Base-by-base conservation (phyloP, 2,888 invertebrate species). In the Acleris emargana region DNA sequence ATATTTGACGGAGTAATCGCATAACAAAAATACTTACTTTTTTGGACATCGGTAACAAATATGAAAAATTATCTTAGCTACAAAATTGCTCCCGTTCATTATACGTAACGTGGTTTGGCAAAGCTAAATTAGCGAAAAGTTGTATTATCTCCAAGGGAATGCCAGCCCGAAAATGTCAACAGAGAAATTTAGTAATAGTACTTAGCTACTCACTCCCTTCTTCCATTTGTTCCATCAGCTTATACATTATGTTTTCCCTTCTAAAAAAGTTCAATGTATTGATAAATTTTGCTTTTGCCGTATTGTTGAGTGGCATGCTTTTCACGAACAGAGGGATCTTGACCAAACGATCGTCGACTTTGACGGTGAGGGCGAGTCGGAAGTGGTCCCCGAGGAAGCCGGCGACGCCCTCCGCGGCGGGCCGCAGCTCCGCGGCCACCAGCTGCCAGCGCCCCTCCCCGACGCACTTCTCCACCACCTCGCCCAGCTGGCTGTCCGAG, bases 381-480 rank as follows among this genome's bases (percentile, higher is more conserved):
- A 83, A 73, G 68, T 91, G 89, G 57, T 89, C 89, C 4, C 85
- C 89, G 0, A 90, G 76, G 71, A 86, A 89, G 0, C 90, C 90
- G 0, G 81, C 77, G 0, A 89, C 52, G 0, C 89, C 89, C 0
- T 79, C 77, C 0, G 75, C 60, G 0, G 88, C 87, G 0, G 81
- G 73, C 16, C 58, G 73, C 11, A 84, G 61, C 2, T 80, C 73
- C 38, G 76, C 69, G 0, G 72, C 73, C 0, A 78, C 43, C 3
- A 78, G 22, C 60, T 73, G 68, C 68, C 73, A 73, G 42, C 13
- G 13, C 16, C 16, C 16, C 42, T 42, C 42, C 16, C 42, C 42
- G 5, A 42, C 16, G 42, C 16, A 42, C 42, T 42, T 42, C 2
- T 16, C 1, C 42, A 42, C 42, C 13, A 42, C 16, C 11, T 42